Evolutionary conservation across 2,113 vertebrate species (phyloP), one percentile per base, ranked within the genome.

Genomic region (Thomomys bottae): DNA sequence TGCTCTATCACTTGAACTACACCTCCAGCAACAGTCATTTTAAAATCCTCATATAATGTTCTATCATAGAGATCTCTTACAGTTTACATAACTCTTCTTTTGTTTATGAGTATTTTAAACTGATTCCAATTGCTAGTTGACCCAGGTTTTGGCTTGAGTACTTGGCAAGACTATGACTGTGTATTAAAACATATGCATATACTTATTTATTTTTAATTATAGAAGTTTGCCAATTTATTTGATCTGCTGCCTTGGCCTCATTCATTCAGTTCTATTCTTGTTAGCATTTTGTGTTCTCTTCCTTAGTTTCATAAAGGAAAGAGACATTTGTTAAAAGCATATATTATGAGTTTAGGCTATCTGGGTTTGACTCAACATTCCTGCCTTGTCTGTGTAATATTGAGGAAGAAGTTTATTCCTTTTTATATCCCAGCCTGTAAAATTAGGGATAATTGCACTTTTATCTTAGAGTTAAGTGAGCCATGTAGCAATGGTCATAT

Each of bases 161-260:
- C 45, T 92, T 95, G 88, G 86, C 88, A 94, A 92, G 36, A 84
- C 67, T 85, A 18, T 80, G 72, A 38, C 80, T 23, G 24, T 94
- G 81, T 95, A 91, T 88, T 91, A 86, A 95, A 95, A 87, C 92
- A 90, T 68, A 86, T 93, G 34, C 32, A 61, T 81, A 49, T 64
- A 77, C 68, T 88, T 89, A 63, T 59, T 94, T 92, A 94, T 87
- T 95, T 95, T 94, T 94, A 85, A 92, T 95, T 95, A 70, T 84
- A 80, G 76, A 94, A 87, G 54, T 91, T 94, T 95, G 84, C 87
- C 85, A 91, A 45, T 76, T 91, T 91, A 28, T 79, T 95, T 88
- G 84, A 89, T 91, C 78, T 84, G n/a, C 38, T 93, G 61, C 66
- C 67, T 36, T 96, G 61, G 70, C 71, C 40, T 96, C 20, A 40